Conservation (phyloP, 2,888 invertebrate species). For the Drosophila ustulata region DNA sequence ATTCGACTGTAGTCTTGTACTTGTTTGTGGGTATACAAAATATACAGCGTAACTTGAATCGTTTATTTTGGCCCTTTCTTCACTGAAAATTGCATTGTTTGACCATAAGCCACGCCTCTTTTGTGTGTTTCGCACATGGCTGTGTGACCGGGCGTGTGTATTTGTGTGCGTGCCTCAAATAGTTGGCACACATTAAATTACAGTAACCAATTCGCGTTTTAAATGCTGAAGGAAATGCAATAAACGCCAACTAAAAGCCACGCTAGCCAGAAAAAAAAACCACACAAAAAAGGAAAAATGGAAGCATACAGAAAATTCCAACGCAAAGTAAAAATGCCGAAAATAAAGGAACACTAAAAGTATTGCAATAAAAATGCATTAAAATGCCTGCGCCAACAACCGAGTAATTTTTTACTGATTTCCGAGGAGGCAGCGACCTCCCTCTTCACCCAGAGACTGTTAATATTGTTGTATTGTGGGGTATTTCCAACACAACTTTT, state of each 20-base stretch:
- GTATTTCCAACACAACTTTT: constrained; percentile 2
- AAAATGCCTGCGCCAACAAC: constrained; percentile 60
- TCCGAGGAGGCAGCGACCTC: not conserved
- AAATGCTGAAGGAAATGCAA: constrained; percentile 70
- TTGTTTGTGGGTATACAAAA: not conserved
- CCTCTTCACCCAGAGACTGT: not conserved
- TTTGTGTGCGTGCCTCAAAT: constrained; percentile 48
- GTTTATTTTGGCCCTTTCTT: not conserved
- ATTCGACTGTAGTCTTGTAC: not conserved
- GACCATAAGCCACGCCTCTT: constrained; percentile 36
- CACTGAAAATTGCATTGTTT: constrained; percentile 22
- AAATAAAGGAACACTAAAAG: constrained; percentile 60
- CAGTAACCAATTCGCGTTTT: constrained; percentile 59
- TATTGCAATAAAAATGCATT: constrained; percentile 75
- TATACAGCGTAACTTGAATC: not conserved
- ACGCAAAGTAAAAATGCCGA: constrained; percentile 58
- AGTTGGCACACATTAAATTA: constrained; percentile 71
- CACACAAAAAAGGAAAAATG: constrained; percentile 14
- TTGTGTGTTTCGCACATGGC: constrained; percentile 8
- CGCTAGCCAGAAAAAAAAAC: constrained; percentile 35
- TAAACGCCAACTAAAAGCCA: constrained; percentile 71
- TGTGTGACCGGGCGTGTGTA: not conserved
- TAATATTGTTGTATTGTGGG: not conserved
- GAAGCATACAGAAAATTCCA: constrained; percentile 49
- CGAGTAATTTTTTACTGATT: constrained; percentile 32